Evolutionary conservation across 2,113 vertebrate genomes (phyloP).

Genomic region (Callipepla squamata): DNA sequence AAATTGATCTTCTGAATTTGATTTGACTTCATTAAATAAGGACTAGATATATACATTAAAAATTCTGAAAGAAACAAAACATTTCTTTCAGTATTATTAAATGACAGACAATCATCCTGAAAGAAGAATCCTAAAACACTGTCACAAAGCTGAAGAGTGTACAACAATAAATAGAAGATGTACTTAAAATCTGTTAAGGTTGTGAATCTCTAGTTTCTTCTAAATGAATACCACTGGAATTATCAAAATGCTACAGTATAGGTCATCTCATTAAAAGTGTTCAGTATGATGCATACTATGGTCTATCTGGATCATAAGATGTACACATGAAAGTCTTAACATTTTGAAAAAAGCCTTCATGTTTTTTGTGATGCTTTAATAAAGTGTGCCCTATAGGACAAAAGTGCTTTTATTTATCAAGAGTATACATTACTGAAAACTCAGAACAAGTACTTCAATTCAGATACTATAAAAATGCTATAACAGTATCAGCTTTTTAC

Average conservation of each 20-base stretch:
- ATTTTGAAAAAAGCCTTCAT: background rate
- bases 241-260: background rate
- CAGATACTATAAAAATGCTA: background rate
- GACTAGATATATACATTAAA: background rate
- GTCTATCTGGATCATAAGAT: fast-evolving
- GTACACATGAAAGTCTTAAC: background rate
- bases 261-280: background rate
- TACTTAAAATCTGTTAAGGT: background rate
- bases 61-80: background rate
- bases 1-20: background rate
- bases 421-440: background rate
- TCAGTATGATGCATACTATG: background rate
- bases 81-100: background rate
- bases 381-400: background rate
- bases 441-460: background rate
- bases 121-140: background rate
- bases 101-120: background rate
- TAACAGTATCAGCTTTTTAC: background rate
- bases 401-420: background rate
- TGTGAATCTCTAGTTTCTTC: background rate
- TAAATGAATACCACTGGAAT: fast-evolving
- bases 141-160: background rate
- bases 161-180: background rate
- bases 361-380: background rate
- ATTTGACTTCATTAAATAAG: background rate